Percentiles rank a stretch among this genome's conserved stretches.
Conservation (phyloP, 2,113 vertebrate species). For the Burhinus bistriatus region DNA sequence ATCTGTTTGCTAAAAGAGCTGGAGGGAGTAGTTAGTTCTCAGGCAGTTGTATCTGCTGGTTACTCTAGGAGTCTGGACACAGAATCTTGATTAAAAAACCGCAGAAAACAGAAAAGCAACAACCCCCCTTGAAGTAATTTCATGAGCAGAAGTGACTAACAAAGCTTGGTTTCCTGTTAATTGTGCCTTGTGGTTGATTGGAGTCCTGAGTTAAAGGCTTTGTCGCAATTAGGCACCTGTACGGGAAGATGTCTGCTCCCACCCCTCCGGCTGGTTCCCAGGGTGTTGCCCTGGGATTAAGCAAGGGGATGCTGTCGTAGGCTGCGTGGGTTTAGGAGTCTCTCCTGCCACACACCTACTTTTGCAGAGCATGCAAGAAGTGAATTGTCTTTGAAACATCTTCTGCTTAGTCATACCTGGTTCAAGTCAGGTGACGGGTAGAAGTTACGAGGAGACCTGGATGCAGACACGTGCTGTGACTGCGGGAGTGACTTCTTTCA, state of each 20-base stretch:
- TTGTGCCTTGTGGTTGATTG: neutral
- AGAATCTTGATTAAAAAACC: neutral
- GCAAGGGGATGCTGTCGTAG: neutral
- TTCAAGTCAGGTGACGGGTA: neutral
- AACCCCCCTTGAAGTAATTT: neutral
- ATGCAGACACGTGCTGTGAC: accelerated
- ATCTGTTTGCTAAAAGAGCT: neutral
- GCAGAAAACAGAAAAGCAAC: neutral
- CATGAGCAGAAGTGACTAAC: neutral
- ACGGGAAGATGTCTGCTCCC: neutral
- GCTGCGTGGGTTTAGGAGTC: neutral
- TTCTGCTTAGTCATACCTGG: neutral
- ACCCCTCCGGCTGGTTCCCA: neutral
- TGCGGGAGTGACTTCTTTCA: neutral
- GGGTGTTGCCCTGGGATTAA: neutral
- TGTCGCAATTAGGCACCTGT: neutral
- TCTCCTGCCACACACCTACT: neutral
- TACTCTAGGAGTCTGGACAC: neutral
- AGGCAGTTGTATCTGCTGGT: neutral
- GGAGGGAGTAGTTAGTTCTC: neutral
- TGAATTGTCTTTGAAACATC: neutral
- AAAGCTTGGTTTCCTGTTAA: neutral
- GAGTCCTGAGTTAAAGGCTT: neutral
- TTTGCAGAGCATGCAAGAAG: neutral
- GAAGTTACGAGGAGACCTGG: neutral